Conservation (phyloP, 2,797 vertebrate species). For the Gymnoscopelus microlampas region DNA sequence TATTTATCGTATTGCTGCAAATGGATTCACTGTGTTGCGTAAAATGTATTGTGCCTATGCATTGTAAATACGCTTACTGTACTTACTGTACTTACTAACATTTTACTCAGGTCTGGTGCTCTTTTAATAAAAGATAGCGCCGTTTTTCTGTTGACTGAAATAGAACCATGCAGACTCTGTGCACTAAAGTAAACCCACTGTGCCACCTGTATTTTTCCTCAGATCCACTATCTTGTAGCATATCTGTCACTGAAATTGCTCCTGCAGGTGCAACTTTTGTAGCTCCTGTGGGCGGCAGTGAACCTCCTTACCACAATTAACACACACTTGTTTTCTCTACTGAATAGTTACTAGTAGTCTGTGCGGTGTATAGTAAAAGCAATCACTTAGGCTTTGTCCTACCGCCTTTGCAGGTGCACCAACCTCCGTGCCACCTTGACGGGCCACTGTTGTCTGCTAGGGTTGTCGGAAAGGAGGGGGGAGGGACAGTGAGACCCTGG, state of each 20-base stretch:
- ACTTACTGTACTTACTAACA: too few species aligned
- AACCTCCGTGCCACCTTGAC: constrained; percentile 56
- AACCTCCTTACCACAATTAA: constrained; percentile 62
- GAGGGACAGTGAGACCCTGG: constrained; percentile 45
- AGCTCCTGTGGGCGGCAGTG: constrained; percentile 60
- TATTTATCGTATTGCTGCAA: too few species aligned
- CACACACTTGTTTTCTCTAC: constrained; percentile 51
- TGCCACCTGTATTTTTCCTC: constrained; percentile 63
- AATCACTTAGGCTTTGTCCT: neutral
- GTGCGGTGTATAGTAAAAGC: neutral
- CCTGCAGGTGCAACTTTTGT: constrained; percentile 64
- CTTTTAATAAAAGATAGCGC: too few species aligned
- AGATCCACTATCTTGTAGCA: constrained; percentile 41
- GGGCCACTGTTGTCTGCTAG: constrained; percentile 23
- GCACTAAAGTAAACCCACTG: constrained; percentile 48
- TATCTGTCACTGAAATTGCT: constrained; percentile 64
- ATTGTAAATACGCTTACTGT: too few species aligned
- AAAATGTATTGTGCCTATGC: too few species aligned
- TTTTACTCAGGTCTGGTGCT: too few species aligned
- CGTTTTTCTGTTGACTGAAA: neutral
- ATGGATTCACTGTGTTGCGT: too few species aligned
- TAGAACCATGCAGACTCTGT: constrained; percentile 30
- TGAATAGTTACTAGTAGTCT: neutral
- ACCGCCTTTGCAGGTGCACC: neutral
- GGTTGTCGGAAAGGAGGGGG: constrained; percentile 39